Base-by-base conservation (phyloP, 2,113 vertebrate genomes). In the Globicephala melas region DNA sequence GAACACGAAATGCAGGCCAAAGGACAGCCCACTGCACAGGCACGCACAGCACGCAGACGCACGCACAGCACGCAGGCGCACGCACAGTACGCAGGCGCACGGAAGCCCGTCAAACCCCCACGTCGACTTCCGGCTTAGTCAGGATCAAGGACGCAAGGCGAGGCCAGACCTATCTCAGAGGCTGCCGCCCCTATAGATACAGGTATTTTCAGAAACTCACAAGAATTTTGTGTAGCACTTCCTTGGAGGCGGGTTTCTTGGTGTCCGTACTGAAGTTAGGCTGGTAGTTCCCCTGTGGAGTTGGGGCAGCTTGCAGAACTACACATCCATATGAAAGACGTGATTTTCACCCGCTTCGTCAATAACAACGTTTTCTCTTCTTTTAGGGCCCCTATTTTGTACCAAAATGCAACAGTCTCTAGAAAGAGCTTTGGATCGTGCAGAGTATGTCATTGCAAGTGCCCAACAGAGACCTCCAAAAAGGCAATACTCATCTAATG, bases 361-460 rank as follows among this genome's bases (percentile, higher is more conserved):
- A 67, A 79, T 70, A 3, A 3, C 88, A 89, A 89, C 70, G 13
- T n/a, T 94, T 88, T 47, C 60, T 98, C 77, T 91, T 41, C 44
- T 65, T 86, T 88, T 91, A 97, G 88, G 63, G 86, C 80, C 60
- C 33, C 26, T 73, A 8, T 41, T 81, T 65, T 68, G 77, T 68
- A 26, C 25, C 80, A 98, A 60, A 70, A 98, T 99, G 99, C 99
- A 99, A 97, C 99, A 99, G 97, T 98, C 99, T 98, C 98, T 99
- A 98, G 99, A 99, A 99, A 98, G 98, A 98, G 99, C 99, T 98
- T 98, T 99, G 98, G 99, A 99, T 98, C 98, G 98, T 98, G 99
- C 99, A 5, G 99, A 99, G 98, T 99, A 99, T 98, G 98, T 99
- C 93, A 99, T 99, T 92, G 99, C 99, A 98, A 99, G 99, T 98